Evolutionary conservation across 1,140 invertebrate genomes (phyloP).

Genomic region (Drosophila insularis): DNA sequence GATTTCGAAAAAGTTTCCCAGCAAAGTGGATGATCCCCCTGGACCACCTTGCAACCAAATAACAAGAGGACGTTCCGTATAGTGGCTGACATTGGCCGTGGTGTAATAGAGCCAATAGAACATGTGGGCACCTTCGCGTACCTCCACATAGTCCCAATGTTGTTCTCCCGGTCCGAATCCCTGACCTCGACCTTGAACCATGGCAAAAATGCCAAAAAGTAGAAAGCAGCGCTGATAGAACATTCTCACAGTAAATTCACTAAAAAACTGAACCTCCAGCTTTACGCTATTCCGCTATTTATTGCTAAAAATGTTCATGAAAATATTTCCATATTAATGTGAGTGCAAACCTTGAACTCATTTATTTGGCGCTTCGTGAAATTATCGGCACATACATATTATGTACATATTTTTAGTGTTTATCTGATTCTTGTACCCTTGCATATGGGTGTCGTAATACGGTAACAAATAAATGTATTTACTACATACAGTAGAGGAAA

Average conservation of each 20-base stretch:
- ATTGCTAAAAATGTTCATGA: background rate
- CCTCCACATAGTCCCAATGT: constrained; percentile 87
- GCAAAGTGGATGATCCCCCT: constrained; percentile 89
- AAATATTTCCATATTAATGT: constrained; percentile 5
- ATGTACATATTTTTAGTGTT: too few species aligned
- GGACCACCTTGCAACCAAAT: constrained; percentile 92
- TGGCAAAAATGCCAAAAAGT: constrained; percentile 18
- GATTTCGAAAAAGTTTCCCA: constrained; percentile 90
- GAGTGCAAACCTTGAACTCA: background rate
- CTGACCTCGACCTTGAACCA: constrained; percentile 16
- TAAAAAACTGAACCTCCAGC: background rate
- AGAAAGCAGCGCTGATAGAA: constrained; percentile 14
- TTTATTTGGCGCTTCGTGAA: too few species aligned
- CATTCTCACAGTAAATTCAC: constrained; percentile 22
- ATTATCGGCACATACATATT: too few species aligned
- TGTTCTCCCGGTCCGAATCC: constrained; percentile 85
- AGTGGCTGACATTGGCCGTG: constrained; percentile 84
- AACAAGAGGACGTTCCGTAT: constrained; percentile 87
- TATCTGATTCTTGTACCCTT: too few species aligned
- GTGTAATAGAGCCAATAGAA: constrained; percentile 93
- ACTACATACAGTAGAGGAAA: too few species aligned
- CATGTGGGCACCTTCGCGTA: constrained; percentile 89
- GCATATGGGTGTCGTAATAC: too few species aligned
- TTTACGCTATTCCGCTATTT: background rate
- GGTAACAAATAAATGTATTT: too few species aligned